A percentile compares a stretch with the other conserved stretches of the same genome.
Evolutionary conservation across 2,113 vertebrate genomes (phyloP).

Genomic region (Corydoras sp.): DNA sequence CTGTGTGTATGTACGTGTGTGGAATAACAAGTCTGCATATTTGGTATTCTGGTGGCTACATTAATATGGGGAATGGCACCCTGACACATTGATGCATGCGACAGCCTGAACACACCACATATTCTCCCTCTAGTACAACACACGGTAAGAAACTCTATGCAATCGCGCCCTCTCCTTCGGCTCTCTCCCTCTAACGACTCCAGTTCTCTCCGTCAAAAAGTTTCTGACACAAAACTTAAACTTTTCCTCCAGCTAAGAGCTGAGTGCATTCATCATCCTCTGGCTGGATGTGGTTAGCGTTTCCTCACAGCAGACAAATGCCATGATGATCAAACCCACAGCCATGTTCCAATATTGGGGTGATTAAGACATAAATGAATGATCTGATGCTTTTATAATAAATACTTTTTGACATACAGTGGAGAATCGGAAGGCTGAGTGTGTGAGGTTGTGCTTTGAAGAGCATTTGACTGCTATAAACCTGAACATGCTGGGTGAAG

Average conservation of each 20-base stretch:
- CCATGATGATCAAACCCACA: constrained; percentile 8
- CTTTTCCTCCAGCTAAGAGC: constrained; percentile 12
- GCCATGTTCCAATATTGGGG: not conserved
- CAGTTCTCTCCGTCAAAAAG: constrained; percentile 6
- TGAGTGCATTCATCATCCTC: constrained; percentile 15
- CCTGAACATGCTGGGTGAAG: too few relatives aligned
- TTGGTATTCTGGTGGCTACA: constrained; percentile 8
- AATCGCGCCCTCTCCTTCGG: not conserved
- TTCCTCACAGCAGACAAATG: not conserved
- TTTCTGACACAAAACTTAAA: constrained; percentile 13
- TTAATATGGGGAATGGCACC: constrained; percentile 30
- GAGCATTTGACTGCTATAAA: too few relatives aligned
- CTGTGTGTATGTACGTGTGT: not conserved
- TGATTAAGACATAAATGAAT: not conserved
- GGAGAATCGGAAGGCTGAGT: too few relatives aligned
- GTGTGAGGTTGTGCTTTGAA: too few relatives aligned
- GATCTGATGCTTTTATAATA: too few relatives aligned
- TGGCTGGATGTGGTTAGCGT: not conserved
- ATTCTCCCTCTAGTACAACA: constrained; percentile 23
- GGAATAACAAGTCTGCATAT: not conserved
- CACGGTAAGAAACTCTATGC: constrained; percentile 27
- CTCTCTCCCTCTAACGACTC: constrained; percentile 21
- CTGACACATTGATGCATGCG: constrained; percentile 27
- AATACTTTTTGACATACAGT: too few relatives aligned
- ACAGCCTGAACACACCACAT: constrained; percentile 20